Conservation (phyloP, 2,797 vertebrate species). For the Ispidina picta region DNA sequence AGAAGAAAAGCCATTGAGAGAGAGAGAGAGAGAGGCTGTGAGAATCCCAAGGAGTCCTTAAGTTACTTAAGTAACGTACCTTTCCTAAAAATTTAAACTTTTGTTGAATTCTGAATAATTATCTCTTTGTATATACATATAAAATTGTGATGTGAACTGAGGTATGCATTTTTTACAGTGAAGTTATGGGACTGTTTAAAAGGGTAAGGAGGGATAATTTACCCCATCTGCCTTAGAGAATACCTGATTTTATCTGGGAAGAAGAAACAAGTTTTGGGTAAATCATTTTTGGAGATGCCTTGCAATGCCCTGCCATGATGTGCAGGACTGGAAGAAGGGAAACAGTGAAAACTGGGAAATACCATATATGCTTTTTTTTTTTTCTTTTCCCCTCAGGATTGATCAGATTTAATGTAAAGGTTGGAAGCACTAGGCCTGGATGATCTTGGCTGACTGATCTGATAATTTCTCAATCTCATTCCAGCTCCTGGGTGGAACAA, state of each 20-base stretch:
- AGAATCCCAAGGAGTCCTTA: background rate
- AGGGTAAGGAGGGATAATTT: background rate
- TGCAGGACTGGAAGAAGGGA: too few species aligned
- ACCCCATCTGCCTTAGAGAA: background rate
- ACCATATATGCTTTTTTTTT: too few species aligned
- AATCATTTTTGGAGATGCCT: background rate
- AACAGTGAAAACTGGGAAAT: too few species aligned
- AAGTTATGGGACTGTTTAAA: background rate
- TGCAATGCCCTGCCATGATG: background rate
- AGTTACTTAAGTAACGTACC: background rate
- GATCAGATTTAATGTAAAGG: too few species aligned
- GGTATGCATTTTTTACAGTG: background rate
- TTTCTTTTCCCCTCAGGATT: too few species aligned
- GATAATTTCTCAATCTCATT: background rate
- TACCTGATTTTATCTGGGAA: background rate
- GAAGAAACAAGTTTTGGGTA: background rate
- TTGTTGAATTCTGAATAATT: background rate
- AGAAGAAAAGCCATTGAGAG: background rate
- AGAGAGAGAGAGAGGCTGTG: background rate
- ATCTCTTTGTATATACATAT: background rate
- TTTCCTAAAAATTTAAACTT: background rate
- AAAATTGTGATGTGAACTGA: background rate
- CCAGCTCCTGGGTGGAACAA: background rate
- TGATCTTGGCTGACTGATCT: background rate
- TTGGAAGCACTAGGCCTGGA: background rate